These are phyloP conservation scores for Globodera ellingtonae DNA, from an alignment of 1,140 invertebrate species.

Conservation along the genomic window DNA sequence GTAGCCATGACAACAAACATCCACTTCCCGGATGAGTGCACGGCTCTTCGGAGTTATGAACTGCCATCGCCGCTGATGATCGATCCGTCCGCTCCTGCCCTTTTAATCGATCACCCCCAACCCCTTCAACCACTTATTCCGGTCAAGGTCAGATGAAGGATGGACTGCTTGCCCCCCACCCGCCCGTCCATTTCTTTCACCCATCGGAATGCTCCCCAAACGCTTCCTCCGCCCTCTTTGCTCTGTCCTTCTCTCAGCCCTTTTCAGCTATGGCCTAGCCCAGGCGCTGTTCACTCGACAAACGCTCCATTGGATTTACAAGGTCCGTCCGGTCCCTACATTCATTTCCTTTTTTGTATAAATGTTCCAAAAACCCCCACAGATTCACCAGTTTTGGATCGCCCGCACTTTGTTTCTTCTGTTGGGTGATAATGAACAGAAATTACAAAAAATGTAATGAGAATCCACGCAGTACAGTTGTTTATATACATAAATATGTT, in stretches of 20 bases:
- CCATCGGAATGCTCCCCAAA: background rate
- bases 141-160: background rate
- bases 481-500: background rate
- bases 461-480: background rate
- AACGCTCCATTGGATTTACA: background rate
- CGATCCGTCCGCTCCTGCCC: background rate
- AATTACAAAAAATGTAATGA: slow-evolving; percentile 7
- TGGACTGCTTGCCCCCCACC: background rate
- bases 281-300: background rate
- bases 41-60: too few species aligned
- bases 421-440: background rate
- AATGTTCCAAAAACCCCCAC: background rate
- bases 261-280: background rate
- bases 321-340: background rate
- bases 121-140: background rate
- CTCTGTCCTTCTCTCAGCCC: background rate
- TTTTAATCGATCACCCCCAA: background rate
- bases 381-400: background rate
- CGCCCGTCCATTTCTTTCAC: background rate
- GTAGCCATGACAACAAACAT: background rate
- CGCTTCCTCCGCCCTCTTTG: background rate
- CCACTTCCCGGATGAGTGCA: too few species aligned
- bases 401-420: background rate
- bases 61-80: too few species aligned
- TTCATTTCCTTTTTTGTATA: background rate